phyloP scores from a whole-genome alignment of 2,797 vertebrate species.

The Dromococcyx pavoninus region DNA sequence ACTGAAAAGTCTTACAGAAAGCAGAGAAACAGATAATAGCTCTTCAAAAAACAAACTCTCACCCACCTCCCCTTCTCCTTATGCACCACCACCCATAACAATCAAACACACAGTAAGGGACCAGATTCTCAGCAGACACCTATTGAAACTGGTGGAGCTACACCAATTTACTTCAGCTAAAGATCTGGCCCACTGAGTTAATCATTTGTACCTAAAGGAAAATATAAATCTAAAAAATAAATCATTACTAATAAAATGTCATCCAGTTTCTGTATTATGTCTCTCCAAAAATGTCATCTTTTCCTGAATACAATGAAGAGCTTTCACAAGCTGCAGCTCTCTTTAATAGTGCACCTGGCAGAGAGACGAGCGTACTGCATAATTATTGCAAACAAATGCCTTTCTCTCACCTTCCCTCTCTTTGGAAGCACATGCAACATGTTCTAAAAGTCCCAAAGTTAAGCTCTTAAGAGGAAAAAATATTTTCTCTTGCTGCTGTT shows the following conservation, averaged over 20 bases:
- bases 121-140: neutral
- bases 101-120: neutral
- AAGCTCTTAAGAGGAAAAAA: neutral
- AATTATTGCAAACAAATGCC: constrained; percentile 41
- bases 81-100: neutral
- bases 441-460: constrained; percentile 21
- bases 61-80: neutral
- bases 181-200: neutral
- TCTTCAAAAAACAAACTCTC: neutral
- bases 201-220: neutral
- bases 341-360: constrained; percentile 40
- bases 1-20: constrained; percentile 50
- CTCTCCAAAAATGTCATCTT: constrained; percentile 36
- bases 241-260: constrained; percentile 40
- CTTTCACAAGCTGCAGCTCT: constrained; percentile 38
- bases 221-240: constrained; percentile 26
- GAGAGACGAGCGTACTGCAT: neutral
- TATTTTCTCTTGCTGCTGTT: constrained; percentile 47
- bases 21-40: constrained; percentile 26
- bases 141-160: neutral
- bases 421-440: neutral
- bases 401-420: constrained; percentile 33
- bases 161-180: neutral
- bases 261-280: constrained; percentile 17
- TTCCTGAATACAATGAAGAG: constrained; percentile 35